Percentiles rank a stretch among this genome's conserved stretches.
Conservation (phyloP, 2,888 invertebrate genomes). For the Deladenus siricidicola region DNA sequence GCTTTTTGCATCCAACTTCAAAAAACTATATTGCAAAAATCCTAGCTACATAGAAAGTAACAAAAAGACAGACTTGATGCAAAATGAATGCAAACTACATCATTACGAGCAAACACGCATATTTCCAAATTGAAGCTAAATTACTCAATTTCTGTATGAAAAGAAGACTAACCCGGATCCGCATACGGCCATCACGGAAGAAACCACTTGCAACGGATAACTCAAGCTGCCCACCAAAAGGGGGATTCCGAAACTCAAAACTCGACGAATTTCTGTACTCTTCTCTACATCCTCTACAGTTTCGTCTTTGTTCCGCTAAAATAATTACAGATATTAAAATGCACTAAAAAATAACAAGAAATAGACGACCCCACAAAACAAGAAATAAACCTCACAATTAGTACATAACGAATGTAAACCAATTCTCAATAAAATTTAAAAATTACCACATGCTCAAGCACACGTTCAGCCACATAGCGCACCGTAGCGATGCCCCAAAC, state of each 20-base stretch:
- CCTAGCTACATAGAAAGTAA: too few species aligned
- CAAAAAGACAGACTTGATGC: too few species aligned
- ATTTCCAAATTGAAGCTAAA: too few species aligned
- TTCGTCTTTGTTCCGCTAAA: slow-evolving; percentile 2
- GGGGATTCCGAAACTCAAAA: slow-evolving; percentile 56
- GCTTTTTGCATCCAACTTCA: too few species aligned
- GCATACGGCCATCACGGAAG: slow-evolving; percentile 79
- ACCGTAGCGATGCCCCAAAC: slow-evolving; percentile 66
- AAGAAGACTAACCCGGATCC: slow-evolving; percentile 62
- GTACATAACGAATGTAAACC: too few species aligned
- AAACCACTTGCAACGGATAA: slow-evolving; percentile 85
- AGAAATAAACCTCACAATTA: too few species aligned
- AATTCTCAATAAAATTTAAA: too few species aligned
- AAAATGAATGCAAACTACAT: too few species aligned
- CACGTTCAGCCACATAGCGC: slow-evolving; percentile 49
- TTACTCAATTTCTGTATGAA: not conserved
- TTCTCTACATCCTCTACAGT: not conserved
- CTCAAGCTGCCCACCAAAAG: slow-evolving; percentile 74
- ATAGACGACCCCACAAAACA: too few species aligned
- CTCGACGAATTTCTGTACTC: slow-evolving; percentile 11
- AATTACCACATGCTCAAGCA: slow-evolving; percentile 12
- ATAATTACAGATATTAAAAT: not conserved
- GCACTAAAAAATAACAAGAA: too few species aligned
- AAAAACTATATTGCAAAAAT: too few species aligned
- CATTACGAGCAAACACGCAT: too few species aligned